These are phyloP conservation scores for Bombus cullumanus DNA, from an alignment of 1,140 invertebrate genomes.

Conservation along the genomic window DNA sequence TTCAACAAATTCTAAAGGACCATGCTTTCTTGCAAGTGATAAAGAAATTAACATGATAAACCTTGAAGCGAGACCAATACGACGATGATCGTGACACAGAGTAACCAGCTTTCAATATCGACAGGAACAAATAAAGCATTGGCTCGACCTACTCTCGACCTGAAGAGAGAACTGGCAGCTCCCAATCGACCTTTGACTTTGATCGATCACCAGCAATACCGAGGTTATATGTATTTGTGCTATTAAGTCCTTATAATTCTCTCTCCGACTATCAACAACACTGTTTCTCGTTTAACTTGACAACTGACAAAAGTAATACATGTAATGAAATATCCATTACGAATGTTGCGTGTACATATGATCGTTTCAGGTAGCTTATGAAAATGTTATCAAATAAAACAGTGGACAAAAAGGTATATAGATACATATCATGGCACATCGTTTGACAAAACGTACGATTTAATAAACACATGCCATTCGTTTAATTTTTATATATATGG, in stretches of 20 bases:
- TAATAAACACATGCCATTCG: neutral
- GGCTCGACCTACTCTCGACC: constrained; percentile 40
- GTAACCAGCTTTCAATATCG: constrained; percentile 59
- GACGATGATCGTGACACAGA: constrained; percentile 52
- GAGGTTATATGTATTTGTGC: constrained; percentile 51
- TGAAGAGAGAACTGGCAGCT: constrained; percentile 50
- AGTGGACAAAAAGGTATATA: neutral
- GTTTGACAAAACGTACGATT: neutral
- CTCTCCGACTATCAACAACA: constrained; percentile 9
- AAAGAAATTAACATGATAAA: constrained; percentile 58
- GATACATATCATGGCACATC: neutral
- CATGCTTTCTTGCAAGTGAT: constrained; percentile 7
- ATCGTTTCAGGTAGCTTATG: neutral
- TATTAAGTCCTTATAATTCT: constrained; percentile 60
- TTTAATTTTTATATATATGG: neutral
- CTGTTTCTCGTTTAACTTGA: neutral
- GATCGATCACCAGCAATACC: constrained; percentile 61
- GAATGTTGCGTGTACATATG: neutral
- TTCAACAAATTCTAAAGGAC: constrained; percentile 19
- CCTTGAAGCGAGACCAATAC: neutral
- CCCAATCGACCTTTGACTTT: constrained; percentile 67
- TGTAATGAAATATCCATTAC: constrained; percentile 32
- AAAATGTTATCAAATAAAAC: neutral
- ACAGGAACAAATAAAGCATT: constrained; percentile 66
- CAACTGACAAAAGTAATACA: constrained; percentile 10